Percentiles rank a stretch among this genome's conserved stretches.
Conservation (phyloP, 2,113 vertebrate genomes). For the Piaya cayana region DNA sequence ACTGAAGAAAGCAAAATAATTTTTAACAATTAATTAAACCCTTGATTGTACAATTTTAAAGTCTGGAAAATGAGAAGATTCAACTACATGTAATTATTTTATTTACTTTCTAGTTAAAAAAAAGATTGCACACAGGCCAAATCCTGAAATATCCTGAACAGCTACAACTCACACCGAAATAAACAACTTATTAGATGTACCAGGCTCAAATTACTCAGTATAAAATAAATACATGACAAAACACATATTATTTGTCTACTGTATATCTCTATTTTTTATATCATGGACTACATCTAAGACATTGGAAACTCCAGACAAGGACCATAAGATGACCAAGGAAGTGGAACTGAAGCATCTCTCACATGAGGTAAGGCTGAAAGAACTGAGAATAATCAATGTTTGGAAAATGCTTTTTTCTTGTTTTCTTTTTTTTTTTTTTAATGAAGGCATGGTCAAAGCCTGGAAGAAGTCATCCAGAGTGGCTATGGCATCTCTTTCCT, state of each 20-base stretch:
- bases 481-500: not conserved
- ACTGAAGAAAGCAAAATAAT: not conserved
- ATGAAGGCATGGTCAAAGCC: not conserved
- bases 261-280: not conserved
- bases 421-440: not conserved
- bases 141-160: not conserved
- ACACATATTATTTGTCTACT: not conserved
- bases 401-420: not conserved
- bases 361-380: not conserved
- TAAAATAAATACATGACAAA: not conserved
- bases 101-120: not conserved
- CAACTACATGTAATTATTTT: not conserved
- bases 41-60: not conserved
- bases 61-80: not conserved
- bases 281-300: not conserved
- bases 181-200: not conserved
- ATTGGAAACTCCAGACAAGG: not conserved
- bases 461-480: not conserved
- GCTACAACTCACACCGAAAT: not conserved
- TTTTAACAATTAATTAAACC: not conserved
- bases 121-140: not conserved
- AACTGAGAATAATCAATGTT: not conserved
- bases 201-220: not conserved
- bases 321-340: not conserved
- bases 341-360: not conserved